Base-by-base conservation (phyloP, 2,888 invertebrate species). In the Apoda limacodes region DNA sequence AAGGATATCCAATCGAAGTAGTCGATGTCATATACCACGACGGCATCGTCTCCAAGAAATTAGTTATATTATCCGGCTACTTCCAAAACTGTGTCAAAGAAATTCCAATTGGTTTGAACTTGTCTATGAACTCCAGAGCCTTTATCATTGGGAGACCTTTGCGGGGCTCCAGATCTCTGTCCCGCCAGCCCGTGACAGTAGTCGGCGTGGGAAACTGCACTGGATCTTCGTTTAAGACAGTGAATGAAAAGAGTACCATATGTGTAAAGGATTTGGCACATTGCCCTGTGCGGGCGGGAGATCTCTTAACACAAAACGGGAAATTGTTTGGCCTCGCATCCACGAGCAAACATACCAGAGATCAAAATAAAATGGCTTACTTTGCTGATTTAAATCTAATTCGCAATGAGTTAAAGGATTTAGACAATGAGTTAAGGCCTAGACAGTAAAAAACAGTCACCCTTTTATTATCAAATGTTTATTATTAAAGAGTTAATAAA, bases 281-380 rank as follows among this genome's bases (percentile, higher is more conserved):
- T 2, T 78, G 78, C 39, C 66, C 72, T 0, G 62, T 75, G 2
- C 54, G 59, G 2, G 64, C 61, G 9, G 71, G 78, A 1, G 78
- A 78, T 33, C 45, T 78, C 10, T 42, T 78, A 26, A 37, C 72
- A 4, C 76, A 76, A 39, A 48, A 50, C 5, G 59, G 48, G 1
- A 30, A 36, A 2, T 39, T 76, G 6, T 60, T 52, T 30, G 76
- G 76, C 1, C 38, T 78, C 21, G 64, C 74, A 1, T 59, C 67
- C 6, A 62, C 60, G 1, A 67, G 60, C 30, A 45, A 53, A 3
- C 50, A 60, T 12, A 46, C 48, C 9, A 43, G 43, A n/a, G 53
- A 48, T 1, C 39, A 44, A 13, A 55, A 43, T 30, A 60, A 54
- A 29, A 29, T 55, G 4, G 63, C 60, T 0, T 74, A 61, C 44